phyloP scores from a whole-genome alignment of 1,140 invertebrate species.

The Heterodera schachtii region DNA sequence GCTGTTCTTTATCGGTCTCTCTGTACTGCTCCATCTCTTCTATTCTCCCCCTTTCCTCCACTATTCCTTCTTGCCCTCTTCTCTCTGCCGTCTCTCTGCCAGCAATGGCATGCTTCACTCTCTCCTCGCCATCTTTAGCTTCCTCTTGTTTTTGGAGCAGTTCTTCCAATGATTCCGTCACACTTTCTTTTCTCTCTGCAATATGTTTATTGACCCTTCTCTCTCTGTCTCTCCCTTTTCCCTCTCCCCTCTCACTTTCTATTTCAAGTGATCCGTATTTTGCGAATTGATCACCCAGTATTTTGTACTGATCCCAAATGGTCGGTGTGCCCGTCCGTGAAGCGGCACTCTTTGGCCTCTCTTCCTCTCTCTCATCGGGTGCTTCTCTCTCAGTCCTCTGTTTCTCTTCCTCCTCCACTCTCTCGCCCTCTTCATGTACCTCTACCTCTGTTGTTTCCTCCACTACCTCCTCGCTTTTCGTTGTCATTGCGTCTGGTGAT shows the following conservation, averaged over 20 bases:
- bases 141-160: not conserved
- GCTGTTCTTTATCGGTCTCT: too few species aligned
- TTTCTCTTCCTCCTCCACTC: constrained; percentile 17
- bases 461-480: constrained; percentile 5
- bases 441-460: constrained; percentile 19
- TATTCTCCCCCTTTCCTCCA: too few species aligned
- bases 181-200: not conserved
- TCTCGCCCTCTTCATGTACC: constrained; percentile 6
- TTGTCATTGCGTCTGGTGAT: constrained; percentile 10
- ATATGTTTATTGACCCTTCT: not conserved
- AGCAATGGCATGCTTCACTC: not conserved
- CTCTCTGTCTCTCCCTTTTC: not conserved
- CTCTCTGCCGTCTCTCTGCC: not conserved
- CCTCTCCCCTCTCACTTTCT: not conserved
- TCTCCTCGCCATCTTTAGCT: not conserved
- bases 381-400: not conserved
- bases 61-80: not conserved
- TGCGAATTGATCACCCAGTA: constrained; percentile 50
- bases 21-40: not conserved
- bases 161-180: constrained; percentile 6
- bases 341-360: constrained; percentile 30
- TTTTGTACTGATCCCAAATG: constrained; percentile 53
- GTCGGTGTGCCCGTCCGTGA: constrained; percentile 50
- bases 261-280: constrained; percentile 14
- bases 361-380: constrained; percentile 14